Evolutionary conservation across 2,113 vertebrate species (phyloP).

Genomic region (Perca schrenkii): DNA sequence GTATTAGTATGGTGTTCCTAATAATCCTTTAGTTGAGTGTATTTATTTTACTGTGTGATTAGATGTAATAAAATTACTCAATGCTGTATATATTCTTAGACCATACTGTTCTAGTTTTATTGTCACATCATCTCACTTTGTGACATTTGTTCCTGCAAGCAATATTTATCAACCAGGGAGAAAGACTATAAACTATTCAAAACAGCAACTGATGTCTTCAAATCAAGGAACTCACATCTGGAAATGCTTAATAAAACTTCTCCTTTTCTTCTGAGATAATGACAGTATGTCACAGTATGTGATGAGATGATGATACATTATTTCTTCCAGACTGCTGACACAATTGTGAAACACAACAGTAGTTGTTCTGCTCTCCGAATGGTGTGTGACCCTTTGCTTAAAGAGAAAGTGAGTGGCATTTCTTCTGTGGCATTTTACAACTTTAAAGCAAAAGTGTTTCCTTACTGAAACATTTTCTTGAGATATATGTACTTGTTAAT

Average conservation of each 20-base stretch:
- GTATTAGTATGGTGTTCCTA: no score
- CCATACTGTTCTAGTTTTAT: background rate
- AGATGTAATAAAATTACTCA: background rate
- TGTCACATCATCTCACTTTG: background rate
- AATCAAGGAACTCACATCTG: background rate
- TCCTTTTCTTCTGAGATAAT: background rate
- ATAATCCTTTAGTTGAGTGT: no score
- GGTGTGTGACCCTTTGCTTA: constrained; percentile 87
- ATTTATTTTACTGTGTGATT: background rate
- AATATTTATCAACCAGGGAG: background rate
- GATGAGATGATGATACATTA: background rate
- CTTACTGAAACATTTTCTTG: background rate
- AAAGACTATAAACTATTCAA: background rate
- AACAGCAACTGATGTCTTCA: background rate
- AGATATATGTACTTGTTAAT: background rate
- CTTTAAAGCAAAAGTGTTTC: background rate
- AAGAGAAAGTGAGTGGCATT: constrained; percentile 89
- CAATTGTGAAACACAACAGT: constrained; percentile 88
- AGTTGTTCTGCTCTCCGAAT: constrained; percentile 85
- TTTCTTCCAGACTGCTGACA: constrained; percentile 88
- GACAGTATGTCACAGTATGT: background rate
- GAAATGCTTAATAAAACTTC: background rate
- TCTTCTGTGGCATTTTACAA: background rate
- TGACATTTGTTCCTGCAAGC: background rate
- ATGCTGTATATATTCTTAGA: background rate